Base-by-base conservation (phyloP, 2,888 invertebrate genomes). In the Parthenolecanium corni region DNA sequence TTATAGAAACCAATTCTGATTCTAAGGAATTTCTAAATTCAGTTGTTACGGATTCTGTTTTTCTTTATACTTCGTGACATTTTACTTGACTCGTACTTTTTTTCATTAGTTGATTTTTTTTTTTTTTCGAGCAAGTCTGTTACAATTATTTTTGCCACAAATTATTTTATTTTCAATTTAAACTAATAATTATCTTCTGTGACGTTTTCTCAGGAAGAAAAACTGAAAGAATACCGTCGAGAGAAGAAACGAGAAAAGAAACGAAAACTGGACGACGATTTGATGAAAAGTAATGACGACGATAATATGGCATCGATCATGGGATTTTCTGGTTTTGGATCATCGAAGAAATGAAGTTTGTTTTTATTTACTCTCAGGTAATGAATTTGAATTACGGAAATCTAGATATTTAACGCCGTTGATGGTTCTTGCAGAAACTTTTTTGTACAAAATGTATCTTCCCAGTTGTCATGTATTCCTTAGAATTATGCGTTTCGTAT, bases 161-260 rank as follows among this genome's bases (percentile, higher is more conserved):
- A n/a, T n/a, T n/a, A n/a, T n/a, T n/a, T n/a, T n/a, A n/a, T n/a
- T n/a, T n/a, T n/a, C n/a, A n/a, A n/a, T n/a, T n/a, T n/a, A n/a
- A n/a, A n/a, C n/a, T n/a, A n/a, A n/a, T n/a, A n/a, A n/a, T n/a
- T n/a, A n/a, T n/a, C n/a, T n/a, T n/a, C n/a, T n/a, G n/a, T n/a
- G n/a, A n/a, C n/a, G n/a, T n/a, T n/a, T n/a, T n/a, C n/a, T n/a
- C 66, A 82, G 81, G 96, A 97, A 72, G 93, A 95, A 65, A 86
- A 91, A 69, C 81, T 93, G 65, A 92, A 90, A 70, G 91, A 92
- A 70, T 86, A 90, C 68, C 78, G 88, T 53, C 82, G 87, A 68
- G 95, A 96, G 71, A 87, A 87, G 70, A 80, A 87, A 67, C 88
- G 90, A 72, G 93, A 95, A 70, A 85, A 88, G 67, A 91, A 93